A percentile compares a stretch with the other conserved stretches of the same genome.
phyloP scores from a whole-genome alignment of 1,140 invertebrate genomes.

The Neoseiulus cucumeris region DNA sequence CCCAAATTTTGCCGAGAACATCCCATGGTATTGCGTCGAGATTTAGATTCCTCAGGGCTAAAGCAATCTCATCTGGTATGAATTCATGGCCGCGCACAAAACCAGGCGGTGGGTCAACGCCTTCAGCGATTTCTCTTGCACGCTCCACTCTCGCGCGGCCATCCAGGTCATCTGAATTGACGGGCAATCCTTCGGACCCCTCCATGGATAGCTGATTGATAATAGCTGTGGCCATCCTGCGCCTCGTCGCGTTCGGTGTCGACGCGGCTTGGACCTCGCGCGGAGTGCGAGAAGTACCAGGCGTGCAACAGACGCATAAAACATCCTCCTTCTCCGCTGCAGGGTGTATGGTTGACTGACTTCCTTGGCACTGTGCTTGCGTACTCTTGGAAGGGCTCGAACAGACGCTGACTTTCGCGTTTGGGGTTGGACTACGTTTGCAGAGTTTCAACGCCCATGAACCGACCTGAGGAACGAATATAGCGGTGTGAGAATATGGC shows the following conservation, averaged over 20 bases:
- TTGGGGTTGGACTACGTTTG: not conserved
- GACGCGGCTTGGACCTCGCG: not conserved
- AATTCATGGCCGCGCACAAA: constrained; percentile 14
- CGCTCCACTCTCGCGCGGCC: constrained; percentile 43
- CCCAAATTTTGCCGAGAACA: not conserved
- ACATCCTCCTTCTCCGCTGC: not conserved
- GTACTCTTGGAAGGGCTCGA: not conserved
- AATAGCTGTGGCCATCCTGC: not conserved
- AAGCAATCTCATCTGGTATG: not conserved
- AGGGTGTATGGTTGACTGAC: no score
- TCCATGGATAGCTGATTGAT: not conserved
- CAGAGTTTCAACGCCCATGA: constrained; percentile 1
- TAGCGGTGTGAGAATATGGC: no score
- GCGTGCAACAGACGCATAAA: constrained; percentile 1
- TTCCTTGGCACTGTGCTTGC: no score
- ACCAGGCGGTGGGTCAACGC: constrained; percentile 36
- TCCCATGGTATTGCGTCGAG: constrained; percentile 8
- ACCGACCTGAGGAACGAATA: not conserved
- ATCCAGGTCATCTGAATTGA: constrained; percentile 41
- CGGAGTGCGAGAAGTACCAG: not conserved
- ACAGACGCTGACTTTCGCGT: not conserved
- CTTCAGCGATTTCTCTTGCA: constrained; percentile 51
- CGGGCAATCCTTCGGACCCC: not conserved
- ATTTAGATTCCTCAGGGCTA: constrained; percentile 9
- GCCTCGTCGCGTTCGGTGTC: not conserved